These are phyloP conservation scores for Drosophila histrio DNA, from an alignment of 2,888 invertebrate genomes.

Conservation along the genomic window DNA sequence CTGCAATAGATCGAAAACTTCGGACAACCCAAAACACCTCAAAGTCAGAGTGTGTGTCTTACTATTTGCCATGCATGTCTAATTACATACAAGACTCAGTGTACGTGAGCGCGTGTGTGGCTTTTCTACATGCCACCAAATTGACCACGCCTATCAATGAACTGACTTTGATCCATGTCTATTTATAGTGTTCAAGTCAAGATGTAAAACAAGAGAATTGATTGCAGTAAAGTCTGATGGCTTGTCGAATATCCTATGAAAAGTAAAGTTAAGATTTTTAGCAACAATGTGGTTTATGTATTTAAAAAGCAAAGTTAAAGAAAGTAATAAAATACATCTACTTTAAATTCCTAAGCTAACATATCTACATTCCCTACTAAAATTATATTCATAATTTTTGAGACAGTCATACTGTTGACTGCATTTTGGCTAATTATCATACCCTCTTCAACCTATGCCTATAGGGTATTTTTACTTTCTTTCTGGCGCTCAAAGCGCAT, in stretches of 20 bases:
- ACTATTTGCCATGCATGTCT: conserved; percentile 38
- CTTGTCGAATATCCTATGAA: not conserved
- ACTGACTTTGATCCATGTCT: conserved; percentile 24
- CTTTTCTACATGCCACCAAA: conserved; percentile 18
- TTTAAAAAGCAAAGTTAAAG: too few species aligned
- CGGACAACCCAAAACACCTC: conserved; percentile 52
- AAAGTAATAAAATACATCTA: too few species aligned
- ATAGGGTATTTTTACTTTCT: conserved; percentile 50
- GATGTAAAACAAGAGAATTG: conserved; percentile 2
- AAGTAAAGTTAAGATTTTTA: too few species aligned
- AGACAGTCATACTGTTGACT: not conserved
- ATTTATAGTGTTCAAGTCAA: conserved; percentile 24
- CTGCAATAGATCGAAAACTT: conserved; percentile 46
- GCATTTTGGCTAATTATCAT: not conserved
- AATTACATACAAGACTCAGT: conserved; percentile 39
- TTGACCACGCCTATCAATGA: conserved; percentile 37
- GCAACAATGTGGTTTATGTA: too few species aligned
- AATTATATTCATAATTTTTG: not conserved
- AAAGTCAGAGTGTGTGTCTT: conserved; percentile 18
- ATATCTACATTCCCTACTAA: too few species aligned
- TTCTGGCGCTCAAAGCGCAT: conserved; percentile 36
- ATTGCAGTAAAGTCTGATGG: not conserved
- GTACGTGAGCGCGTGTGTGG: conserved; percentile 11
- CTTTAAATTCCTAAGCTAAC: too few species aligned
- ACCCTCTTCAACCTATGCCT: not conserved